Base-by-base conservation (phyloP, 2,888 invertebrate genomes). In the Adelognathus sp. region DNA sequence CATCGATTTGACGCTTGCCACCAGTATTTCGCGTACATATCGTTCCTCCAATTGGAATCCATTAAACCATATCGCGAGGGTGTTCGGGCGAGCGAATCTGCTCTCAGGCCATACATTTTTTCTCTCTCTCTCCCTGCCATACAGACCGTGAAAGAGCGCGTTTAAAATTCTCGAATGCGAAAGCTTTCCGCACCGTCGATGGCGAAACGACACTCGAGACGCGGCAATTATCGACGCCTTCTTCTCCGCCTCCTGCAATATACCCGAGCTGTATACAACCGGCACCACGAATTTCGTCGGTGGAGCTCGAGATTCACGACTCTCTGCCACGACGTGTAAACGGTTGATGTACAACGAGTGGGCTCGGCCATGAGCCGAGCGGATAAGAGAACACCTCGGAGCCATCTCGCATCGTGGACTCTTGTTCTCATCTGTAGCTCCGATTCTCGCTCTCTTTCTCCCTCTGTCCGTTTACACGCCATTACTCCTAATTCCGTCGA, bases 401-500 rank as follows among this genome's bases (percentile, higher is more conserved):
- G 58, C 27, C 41, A 70, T 14, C n/a, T 46, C 36, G 21, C 21
- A 18, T 39, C 39, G 14, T 46, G 24, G 18, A 39, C 64, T 70
- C 33, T 71, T 71, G 39, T 56, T 46, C 61, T 41, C 52, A 64
- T 56, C 67, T 29, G 54, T 72, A 66, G 9, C 16, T 7, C 24
- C 56, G 16, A 4, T 67, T 24, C 29, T 31, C 41, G 3, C 56
- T 41, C 21, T 39, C 29, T 21, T 33, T 33, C 50, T 6, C 14
- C 14, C 56, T 61, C 63, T 64, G 50, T 50, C 58, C 73, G 63
- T 78, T 78, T 73, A 73, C 77, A 73, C 67, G 67, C 69, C 73
- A 69, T 78, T 78, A 69, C 63, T 73, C 73, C 69, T 69, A 69
- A 78, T 73, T 78, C 50, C 73, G 39, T 56, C 50, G 63, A 33